Percentiles rank a stretch among this genome's conserved stretches.
Evolutionary conservation across 1,140 invertebrate genomes (phyloP).

Genomic region (Aculops lycopersici): DNA sequence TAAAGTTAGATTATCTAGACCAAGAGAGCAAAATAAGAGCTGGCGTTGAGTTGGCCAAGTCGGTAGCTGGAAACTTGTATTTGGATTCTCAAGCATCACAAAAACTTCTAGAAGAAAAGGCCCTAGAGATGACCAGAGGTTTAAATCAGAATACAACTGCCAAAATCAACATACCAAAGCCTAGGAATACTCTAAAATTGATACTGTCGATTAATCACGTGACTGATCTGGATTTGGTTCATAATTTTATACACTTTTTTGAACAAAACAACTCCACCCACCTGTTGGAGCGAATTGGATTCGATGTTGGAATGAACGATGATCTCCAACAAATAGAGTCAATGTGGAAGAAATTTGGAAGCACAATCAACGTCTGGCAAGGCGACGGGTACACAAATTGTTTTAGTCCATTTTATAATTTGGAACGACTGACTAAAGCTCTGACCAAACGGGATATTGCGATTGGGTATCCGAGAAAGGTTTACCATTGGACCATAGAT

Average conservation of each 20-base stretch:
- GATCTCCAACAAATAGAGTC: slow-evolving; percentile 1
- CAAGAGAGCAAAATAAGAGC: slow-evolving; percentile 7
- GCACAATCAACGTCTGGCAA: slow-evolving; percentile 10
- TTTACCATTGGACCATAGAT: slow-evolving; percentile 13
- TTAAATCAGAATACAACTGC: neutral
- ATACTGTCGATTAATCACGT: slow-evolving; percentile 8
- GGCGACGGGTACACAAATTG: slow-evolving; percentile 13
- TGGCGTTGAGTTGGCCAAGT: slow-evolving; percentile 9
- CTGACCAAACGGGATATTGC: slow-evolving; percentile 2
- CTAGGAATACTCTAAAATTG: slow-evolving; percentile 3
- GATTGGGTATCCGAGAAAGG: slow-evolving; percentile 8
- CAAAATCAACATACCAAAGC: neutral
- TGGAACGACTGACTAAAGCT: slow-evolving; percentile 3
- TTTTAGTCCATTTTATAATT: slow-evolving; percentile 9
- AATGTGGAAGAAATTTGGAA: slow-evolving; percentile 3
- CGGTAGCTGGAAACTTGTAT: slow-evolving; percentile 10
- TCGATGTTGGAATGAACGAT: slow-evolving; percentile 9
- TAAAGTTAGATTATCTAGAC: slow-evolving; percentile 9
- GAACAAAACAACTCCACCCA: neutral
- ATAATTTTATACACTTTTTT: slow-evolving; percentile 6
- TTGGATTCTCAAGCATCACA: neutral
- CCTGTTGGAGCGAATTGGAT: slow-evolving; percentile 7
- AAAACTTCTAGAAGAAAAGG: neutral
- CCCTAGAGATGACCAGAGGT: neutral
- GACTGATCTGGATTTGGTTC: slow-evolving; percentile 8